Percentiles rank a stretch among this genome's conserved stretches.
phyloP scores from a whole-genome alignment of 2,888 invertebrate genomes.

The Smittia sp. region DNA sequence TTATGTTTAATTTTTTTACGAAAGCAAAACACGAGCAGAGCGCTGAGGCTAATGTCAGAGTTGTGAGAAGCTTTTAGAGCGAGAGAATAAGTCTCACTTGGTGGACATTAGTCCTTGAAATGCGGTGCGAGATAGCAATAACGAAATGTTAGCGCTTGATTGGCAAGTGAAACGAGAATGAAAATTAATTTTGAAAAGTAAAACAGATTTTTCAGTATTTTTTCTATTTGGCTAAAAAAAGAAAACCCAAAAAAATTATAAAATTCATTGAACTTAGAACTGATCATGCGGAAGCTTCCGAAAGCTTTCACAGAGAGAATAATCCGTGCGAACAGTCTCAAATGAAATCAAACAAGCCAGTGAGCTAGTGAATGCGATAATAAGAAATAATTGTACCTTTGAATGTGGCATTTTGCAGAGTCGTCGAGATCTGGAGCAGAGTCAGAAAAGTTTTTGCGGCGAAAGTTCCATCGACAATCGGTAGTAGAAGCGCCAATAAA shows the following conservation, averaged over 20 bases:
- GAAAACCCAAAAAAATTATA: neutral
- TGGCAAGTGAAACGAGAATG: neutral
- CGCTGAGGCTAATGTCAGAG: neutral
- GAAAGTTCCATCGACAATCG: neutral
- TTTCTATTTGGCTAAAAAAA: constrained; percentile 15
- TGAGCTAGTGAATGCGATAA: constrained; percentile 35
- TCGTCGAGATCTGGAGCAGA: neutral
- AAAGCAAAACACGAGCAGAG: neutral
- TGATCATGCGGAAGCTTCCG: neutral
- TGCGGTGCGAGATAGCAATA: neutral
- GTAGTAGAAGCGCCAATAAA: neutral
- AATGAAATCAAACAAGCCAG: constrained; percentile 2
- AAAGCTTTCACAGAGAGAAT: neutral
- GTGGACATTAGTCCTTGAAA: neutral
- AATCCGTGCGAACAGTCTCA: neutral
- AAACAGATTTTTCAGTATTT: constrained; percentile 14
- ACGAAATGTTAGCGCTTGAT: neutral
- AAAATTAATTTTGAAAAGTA: constrained; percentile 11
- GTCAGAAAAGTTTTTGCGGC: neutral
- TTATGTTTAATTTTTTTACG: neutral
- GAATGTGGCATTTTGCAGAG: constrained; percentile 28
- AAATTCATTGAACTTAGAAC: neutral
- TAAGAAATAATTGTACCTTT: constrained; percentile 40
- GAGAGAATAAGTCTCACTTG: neutral
- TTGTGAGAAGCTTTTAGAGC: constrained; percentile 7